Base-by-base conservation (phyloP, 53 echinoderm and acorn worm genomes). In the Echinarachnius parma region DNA sequence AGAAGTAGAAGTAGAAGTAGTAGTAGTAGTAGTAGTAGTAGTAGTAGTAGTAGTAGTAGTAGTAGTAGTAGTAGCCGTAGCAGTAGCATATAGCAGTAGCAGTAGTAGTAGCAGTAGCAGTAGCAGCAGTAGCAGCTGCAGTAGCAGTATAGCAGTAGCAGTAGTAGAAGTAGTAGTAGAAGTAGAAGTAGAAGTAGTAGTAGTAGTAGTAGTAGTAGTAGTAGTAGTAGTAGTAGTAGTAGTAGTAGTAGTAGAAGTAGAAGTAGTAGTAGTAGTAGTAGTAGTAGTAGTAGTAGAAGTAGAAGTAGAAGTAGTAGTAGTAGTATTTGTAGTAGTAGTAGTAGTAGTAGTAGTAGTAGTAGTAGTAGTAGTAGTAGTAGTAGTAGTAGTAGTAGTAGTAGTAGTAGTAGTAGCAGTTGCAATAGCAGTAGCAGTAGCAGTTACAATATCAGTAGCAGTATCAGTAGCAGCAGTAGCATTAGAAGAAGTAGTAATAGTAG, bases 201-300 rank as follows among this genome's bases (percentile, higher is more conserved):
- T 1, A 60, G 60, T 15, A 60, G 32, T 33, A 60, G 34, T 16
- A 60, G 60, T 16, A 60, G 19, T 33, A 60, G 60, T 1, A 60
- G 60, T 33, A 60, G 60, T 2, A 59, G 60, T 16, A 60, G 59
- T 13, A 60, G 33, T 33, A 34, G 60, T 32, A 59, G 59, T 32
- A 59, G 33, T 32, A 60, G 60, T 2, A 60, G 60, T n/a, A 59
- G 34, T n/a, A 60, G 60, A 3, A 59, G 20, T 2, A 32, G 39
- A 9, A 39, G 34, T 18, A 33, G 60, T 60, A 13, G 2, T 60
- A 3, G 34, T 33, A 13, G 60, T 30, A 34, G 33, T 60, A 34
- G 60, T 19, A 60, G 60, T 34, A 60, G 60, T 20, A 35, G 39
- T 39, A 39, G 39, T 39, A 39, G 39, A 9, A 39, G 39, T 39